Evolutionary conservation across 1,140 invertebrate genomes (phyloP), one percentile per base, ranked within the genome.

Genomic region (Drosophila navojoa): DNA sequence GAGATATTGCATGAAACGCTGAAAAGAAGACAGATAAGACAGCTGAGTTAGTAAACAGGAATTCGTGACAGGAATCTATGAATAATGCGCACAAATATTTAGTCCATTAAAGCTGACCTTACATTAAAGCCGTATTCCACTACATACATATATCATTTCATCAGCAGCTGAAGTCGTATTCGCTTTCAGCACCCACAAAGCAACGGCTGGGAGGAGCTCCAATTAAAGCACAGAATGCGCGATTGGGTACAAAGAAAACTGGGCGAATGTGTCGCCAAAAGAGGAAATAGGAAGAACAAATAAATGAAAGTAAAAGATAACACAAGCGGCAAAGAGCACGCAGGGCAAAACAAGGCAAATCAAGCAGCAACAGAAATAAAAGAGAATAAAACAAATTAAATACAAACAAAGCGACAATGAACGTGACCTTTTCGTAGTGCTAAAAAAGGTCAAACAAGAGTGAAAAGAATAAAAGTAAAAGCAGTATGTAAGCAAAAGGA

Each of bases 1-100:
- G 92, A 99, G 94, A 93, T 99, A 99, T 94, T 99, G 99, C 92
- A 98, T 99, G 93, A 99, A 99, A 92, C 99, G 96, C 98, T 99
- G 95, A 77, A 96, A 45, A 29, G 96, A 35, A 22, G 19, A 22
- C 19, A 22, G 19, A 22, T 22, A 35, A 55, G 29, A 42, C 7
- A 38, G 5, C 22, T 10, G 7, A 40, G 32, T 42, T 40, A 16
- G 19, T 44, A 61, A 15, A 44, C 13, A 15, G n/a, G 5, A 15
- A 19, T 19, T 45, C 19, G 15, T 19, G 19, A 3, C 10, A 42
- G n/a, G 0, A 42, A 13, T 42, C 10, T 13, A 5, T 13, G 13
- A 15, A n/a, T 44, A 44, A 44, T 15, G 4, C 40, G n/a, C 3
- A n/a, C 10, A 4, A 15, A 44, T n/a, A 15, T 44, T 44, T 44